Conservation (phyloP, 2,797 vertebrate genomes). For the Eulemur coronatus region DNA sequence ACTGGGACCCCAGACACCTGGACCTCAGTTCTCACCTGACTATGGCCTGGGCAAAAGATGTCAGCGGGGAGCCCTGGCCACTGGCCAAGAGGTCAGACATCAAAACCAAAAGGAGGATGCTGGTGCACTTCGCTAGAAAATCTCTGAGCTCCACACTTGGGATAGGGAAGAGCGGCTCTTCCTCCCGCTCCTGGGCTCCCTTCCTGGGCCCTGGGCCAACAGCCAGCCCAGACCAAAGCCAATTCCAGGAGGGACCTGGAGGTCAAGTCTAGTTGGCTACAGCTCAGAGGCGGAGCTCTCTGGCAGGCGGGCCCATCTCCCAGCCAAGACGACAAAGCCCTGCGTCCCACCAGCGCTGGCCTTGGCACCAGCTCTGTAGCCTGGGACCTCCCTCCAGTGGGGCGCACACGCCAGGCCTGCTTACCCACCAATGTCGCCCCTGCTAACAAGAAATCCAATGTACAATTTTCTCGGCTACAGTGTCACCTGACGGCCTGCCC, state of each 20-base stretch:
- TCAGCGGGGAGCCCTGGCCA: neutral
- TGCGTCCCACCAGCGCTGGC: neutral
- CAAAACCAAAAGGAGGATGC: neutral
- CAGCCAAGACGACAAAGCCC: neutral
- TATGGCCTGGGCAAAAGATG: neutral
- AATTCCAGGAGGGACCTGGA: neutral
- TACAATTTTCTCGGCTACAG: neutral
- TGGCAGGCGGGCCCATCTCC: neutral
- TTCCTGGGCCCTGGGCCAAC: neutral
- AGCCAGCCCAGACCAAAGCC: neutral
- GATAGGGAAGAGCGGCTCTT: neutral
- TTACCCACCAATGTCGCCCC: neutral
- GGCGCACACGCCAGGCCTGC: neutral
- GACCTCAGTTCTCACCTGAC: neutral
- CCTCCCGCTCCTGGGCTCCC: accelerated
- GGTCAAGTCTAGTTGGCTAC: neutral
- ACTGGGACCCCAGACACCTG: neutral
- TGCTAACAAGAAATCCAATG: conserved; percentile 11
- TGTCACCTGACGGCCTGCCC: neutral
- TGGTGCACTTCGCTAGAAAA: neutral
- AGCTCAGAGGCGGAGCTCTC: neutral
- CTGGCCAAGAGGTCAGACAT: neutral
- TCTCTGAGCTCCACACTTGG: neutral
- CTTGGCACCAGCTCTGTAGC: neutral
- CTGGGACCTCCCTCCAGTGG: accelerated